Evolutionary conservation across 2,113 vertebrate species (phyloP).

Genomic region (Haemorhous mexicanus): DNA sequence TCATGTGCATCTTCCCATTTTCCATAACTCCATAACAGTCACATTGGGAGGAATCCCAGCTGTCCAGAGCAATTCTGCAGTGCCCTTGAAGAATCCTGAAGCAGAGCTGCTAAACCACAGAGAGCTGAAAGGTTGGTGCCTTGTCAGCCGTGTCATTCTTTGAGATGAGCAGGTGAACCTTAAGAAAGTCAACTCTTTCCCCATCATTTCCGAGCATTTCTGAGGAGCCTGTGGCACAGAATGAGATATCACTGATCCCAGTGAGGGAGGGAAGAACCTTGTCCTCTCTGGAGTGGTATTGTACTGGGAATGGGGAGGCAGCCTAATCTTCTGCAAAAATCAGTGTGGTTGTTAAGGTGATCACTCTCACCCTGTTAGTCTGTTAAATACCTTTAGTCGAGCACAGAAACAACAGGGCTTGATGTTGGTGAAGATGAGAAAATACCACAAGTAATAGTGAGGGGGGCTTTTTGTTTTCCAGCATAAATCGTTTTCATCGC

Average conservation of each 20-base stretch:
- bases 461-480: background rate
- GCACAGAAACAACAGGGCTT: background rate
- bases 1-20: background rate
- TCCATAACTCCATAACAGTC: background rate
- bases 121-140: background rate
- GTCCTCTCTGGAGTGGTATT: fast-evolving
- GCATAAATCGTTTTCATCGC: background rate
- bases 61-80: background rate
- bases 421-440: background rate
- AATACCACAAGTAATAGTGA: background rate
- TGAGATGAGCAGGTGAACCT: background rate
- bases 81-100: background rate
- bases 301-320: background rate
- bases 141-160: background rate
- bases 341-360: background rate
- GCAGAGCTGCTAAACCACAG: background rate
- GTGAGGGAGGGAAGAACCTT: background rate
- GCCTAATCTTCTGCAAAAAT: background rate
- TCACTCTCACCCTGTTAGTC: background rate
- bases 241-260: background rate
- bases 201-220: background rate
- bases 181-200: background rate
- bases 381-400: background rate
- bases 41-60: background rate
- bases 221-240: background rate